Conservation (phyloP, 2,888 invertebrate species). For the Hypercompe scribonia region DNA sequence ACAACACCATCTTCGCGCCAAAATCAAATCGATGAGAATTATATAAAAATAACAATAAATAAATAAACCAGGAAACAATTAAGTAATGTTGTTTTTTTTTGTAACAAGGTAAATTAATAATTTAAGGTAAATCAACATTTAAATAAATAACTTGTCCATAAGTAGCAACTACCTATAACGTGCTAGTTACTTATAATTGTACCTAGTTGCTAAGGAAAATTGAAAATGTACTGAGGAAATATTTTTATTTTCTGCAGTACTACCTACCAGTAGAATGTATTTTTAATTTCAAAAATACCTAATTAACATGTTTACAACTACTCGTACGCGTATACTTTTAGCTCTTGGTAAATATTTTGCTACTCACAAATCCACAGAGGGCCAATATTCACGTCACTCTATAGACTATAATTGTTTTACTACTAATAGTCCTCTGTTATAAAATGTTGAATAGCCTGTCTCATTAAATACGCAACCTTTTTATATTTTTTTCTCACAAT, state of each 20-base stretch:
- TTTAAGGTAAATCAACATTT: background rate
- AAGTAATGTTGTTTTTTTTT: background rate
- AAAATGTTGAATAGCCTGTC: background rate
- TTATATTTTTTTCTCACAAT: background rate
- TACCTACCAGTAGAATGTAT: background rate
- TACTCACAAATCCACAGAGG: background rate
- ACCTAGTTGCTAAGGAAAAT: background rate
- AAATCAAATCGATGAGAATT: background rate
- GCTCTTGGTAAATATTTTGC: background rate
- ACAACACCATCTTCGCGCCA: background rate
- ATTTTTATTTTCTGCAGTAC: background rate
- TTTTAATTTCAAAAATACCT: background rate
- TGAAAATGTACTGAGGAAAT: background rate
- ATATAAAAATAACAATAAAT: background rate
- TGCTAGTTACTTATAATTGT: background rate
- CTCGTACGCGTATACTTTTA: background rate
- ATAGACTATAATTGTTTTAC: background rate
- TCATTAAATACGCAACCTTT: background rate
- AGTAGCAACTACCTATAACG: background rate
- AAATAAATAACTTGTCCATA: background rate
- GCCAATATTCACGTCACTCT: background rate
- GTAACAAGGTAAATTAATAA: background rate
- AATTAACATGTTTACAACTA: background rate
- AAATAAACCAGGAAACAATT: background rate
- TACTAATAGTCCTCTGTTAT: background rate